A percentile compares a stretch with the other conserved stretches of the same genome.
phyloP scores from a whole-genome alignment of 2,797 vertebrate species.

The Platyrinchus mystaceus region DNA sequence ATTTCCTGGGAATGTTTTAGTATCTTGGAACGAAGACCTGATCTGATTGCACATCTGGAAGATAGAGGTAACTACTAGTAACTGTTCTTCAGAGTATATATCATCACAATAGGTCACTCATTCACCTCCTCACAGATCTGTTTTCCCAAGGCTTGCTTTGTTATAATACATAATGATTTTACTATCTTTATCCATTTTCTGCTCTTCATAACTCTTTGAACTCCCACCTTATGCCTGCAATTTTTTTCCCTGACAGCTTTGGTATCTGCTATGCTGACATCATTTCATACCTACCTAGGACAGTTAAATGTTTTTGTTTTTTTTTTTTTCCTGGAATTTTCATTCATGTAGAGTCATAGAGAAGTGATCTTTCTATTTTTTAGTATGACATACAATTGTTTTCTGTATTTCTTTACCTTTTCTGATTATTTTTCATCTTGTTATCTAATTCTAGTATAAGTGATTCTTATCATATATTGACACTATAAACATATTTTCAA shows the following conservation, averaged over 20 bases:
- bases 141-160: background rate
- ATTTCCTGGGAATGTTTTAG: conserved; percentile 19
- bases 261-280: background rate
- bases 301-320: background rate
- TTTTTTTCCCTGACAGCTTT: background rate
- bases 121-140: background rate
- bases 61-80: background rate
- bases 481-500: background rate
- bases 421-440: background rate
- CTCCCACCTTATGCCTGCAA: background rate
- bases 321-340: background rate
- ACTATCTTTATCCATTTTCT: background rate
- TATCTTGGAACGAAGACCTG: background rate
- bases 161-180: background rate
- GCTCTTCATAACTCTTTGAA: background rate
- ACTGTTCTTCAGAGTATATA: background rate
- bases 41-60: background rate
- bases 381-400: background rate
- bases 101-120: background rate
- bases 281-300: background rate
- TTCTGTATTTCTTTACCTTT: background rate
- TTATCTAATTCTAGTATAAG: background rate
- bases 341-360: background rate
- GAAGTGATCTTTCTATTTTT: background rate
- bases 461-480: background rate